Evolutionary conservation across 2,888 invertebrate species (phyloP).

Genomic region (Caenorhabditis virilis): DNA sequence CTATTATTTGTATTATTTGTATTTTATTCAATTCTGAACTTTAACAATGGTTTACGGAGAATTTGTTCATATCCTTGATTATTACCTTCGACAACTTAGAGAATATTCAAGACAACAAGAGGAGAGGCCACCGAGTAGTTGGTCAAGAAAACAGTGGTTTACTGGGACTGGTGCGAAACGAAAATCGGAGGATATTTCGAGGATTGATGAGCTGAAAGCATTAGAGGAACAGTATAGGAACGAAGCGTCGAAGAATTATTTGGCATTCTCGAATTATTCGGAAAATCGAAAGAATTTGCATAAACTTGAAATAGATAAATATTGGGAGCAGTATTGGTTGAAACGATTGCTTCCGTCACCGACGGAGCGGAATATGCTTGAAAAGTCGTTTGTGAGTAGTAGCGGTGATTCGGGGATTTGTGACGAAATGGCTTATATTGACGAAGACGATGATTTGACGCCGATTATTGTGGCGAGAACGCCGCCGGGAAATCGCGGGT

Average conservation of each 20-base stretch:
- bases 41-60: conserved; percentile 44
- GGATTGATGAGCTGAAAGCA: neutral
- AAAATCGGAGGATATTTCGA: neutral
- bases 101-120: conserved; percentile 27
- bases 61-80: conserved; percentile 50
- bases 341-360: conserved; percentile 37
- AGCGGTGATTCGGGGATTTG: conserved; percentile 37
- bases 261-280: conserved; percentile 5
- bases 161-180: neutral
- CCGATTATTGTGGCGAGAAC: conserved; percentile 49
- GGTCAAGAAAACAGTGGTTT: conserved; percentile 30
- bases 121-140: conserved; percentile 14
- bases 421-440: conserved; percentile 42
- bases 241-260: neutral
- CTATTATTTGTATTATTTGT: neutral
- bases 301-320: conserved; percentile 35
- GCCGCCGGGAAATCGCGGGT: conserved; percentile 3
- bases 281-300: conserved; percentile 17
- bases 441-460: conserved; percentile 39
- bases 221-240: neutral
- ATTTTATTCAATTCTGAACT: neutral
- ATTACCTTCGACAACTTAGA: conserved; percentile 35
- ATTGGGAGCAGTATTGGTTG: conserved; percentile 28
- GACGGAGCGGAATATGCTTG: conserved; percentile 46
- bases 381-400: conserved; percentile 36